Evolutionary conservation across 2,888 invertebrate species (phyloP), one percentile per base, ranked within the genome.

Genomic region (Halictus quadricinctus): DNA sequence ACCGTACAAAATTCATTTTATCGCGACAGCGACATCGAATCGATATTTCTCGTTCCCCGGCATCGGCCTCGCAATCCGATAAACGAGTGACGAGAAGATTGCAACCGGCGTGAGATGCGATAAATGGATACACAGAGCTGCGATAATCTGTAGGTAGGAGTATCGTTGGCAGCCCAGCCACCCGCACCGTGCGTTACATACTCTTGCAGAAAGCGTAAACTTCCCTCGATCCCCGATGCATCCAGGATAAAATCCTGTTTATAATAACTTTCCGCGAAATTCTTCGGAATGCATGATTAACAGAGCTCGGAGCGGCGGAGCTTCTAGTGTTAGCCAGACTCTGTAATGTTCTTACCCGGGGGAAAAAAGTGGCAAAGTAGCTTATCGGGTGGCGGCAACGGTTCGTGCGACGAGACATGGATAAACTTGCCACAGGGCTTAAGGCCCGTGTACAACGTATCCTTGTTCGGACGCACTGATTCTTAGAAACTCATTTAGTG

Each of bases 71-170:
- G 80, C 88, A 85, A 91, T 89, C 83, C 87, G 86, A 91, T 90
- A 90, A 90, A 91, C 87, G 87, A 90, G 88, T 86, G 84, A 81
- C 79, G 90, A 87, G 87, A 90, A 89, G 87, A 90, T 90, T 89
- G 87, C 88, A 48, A 88, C 72, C 81, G 81, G 79, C 81, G 80
- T 77, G 73, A 82, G 25, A 85, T 81, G 84, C 85, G 86, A 89
- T 89, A 89, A 87, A 87, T 80, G 79, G 80, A 85, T 80, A 85
- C 85, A 86, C 80, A 85, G 36, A 36, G 80, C 74, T 66, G 76
- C 36, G 81, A 73, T 78, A 66, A 82, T 66, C 43, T 82, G 79
- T 78, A 75, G 80, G 76, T 76, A 78, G 36, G 76, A 41, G 73
- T 77, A 78, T 74, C 72, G 75, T 80, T 72, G 66, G 60, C 82